A percentile compares a stretch with the other conserved stretches of the same genome.
phyloP scores from a whole-genome alignment of 2,888 invertebrate genomes.

The Chalcosyrphus nemorum region DNA sequence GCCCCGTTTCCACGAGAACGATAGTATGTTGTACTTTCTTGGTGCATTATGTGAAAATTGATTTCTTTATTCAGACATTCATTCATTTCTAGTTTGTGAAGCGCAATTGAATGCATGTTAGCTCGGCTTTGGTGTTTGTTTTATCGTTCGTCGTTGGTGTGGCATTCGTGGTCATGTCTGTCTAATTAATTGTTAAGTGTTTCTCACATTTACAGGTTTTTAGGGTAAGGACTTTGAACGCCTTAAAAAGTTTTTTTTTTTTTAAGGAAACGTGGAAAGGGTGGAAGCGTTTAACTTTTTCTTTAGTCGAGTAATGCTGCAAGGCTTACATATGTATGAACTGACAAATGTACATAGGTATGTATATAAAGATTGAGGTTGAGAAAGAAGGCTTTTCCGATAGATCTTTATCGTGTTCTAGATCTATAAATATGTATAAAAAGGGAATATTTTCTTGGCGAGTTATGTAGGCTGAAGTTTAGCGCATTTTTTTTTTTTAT shows the following conservation, averaged over 20 bases:
- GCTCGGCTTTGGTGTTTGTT: conserved; percentile 39
- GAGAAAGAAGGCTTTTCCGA: not conserved
- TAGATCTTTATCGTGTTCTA: not conserved
- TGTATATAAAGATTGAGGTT: not conserved
- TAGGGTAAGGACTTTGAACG: conserved; percentile 26
- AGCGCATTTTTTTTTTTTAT: no score
- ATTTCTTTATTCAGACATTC: conserved; percentile 56
- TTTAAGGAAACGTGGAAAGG: not conserved
- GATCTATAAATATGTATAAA: not conserved
- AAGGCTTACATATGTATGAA: not conserved
- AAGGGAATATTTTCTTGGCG: no score
- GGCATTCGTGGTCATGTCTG: conserved; percentile 40
- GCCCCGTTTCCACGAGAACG: no score
- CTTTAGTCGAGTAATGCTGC: not conserved
- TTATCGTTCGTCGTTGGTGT: conserved; percentile 10
- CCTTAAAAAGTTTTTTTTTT: not conserved
- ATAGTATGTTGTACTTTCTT: conserved; percentile 49
- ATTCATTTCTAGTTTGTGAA: conserved; percentile 26
- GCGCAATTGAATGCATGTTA: conserved; percentile 41
- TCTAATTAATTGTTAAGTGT: conserved; percentile 58
- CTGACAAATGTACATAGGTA: not conserved
- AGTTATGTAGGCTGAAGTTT: no score
- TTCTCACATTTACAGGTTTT: conserved; percentile 42
- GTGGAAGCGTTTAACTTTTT: not conserved
- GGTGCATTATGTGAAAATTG: conserved; percentile 68